Evolutionary conservation across 2,113 vertebrate genomes (phyloP), one percentile per base, ranked within the genome.

Genomic region (Centropus bengalensis): DNA sequence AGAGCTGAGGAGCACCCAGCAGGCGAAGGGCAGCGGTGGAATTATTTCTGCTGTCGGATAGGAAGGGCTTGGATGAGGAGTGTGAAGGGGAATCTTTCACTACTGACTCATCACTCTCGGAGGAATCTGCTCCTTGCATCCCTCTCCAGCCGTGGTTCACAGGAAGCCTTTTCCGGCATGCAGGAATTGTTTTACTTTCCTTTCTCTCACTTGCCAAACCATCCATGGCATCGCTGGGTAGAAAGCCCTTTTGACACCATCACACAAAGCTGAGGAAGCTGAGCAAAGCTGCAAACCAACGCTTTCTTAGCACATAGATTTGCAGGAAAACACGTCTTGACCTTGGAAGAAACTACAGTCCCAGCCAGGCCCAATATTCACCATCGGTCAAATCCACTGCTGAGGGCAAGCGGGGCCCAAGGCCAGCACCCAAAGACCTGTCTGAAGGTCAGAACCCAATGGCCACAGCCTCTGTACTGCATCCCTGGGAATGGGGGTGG

Each of bases 341-440:
- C 8, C 66, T 27, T 21, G 40, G 23, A 62, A 60, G 19, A 1
- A 1, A 11, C 6, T 10, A 1, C 3, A 9, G 44, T 32, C 45
- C 36, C 8, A 74, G 42, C 28, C 52, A 42, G 45, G 30, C 28
- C 23, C 45, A 52, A 44, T 28, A 7, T 30, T 38, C 69, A 77
- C 23, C 5, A 0, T 0, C 22, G 60, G 21, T 56, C 24, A 69
- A 59, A 76, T 5, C 14, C 32, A 15, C 26, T 27, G 32, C 77
- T 69, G 69, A 78, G 32, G 40, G 32, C 2, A 7, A 42, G 33
- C 32, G 14, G 2, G 13, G 5, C 3, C 32, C 70, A 10, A 51
- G 47, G 56, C 30, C 62, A 40, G 26, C 6, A 26, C 32, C 75
- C 66, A 63, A 83, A 75, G 47, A 27, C 15, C 4, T 28, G 19